Evolutionary conservation across 2,113 vertebrate species (phyloP), one percentile per base, ranked within the genome.

Genomic region (Leptobrachium ailaonicum): DNA sequence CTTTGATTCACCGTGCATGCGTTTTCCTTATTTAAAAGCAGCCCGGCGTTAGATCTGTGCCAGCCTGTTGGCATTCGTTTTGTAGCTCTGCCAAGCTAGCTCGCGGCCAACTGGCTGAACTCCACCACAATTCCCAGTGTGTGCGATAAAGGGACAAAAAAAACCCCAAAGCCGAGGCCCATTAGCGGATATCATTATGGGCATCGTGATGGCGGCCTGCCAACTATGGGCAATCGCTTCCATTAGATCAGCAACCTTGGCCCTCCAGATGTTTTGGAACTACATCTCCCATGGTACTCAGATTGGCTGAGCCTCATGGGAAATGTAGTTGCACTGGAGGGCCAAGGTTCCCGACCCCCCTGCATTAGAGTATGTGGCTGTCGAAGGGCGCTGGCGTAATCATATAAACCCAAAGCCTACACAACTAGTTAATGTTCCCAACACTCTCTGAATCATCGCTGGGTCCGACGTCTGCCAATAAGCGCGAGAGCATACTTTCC

Each of bases 51-150:
- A 1, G 79, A 88, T 86, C 85, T 86, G 86, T 85, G 76, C 43
- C 82, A 87, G 82, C 53, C 71, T 88, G 76, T 85, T 90, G 88
- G 88, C 88, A 79, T 41, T 44, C 63, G 40, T 72, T 84, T 83
- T 88, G 87, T 67, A 76, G 45, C 82, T 84, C 40, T 89, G 90
- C 85, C 86, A 89, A 72, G 79, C 84, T 80, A 85, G 83, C 77
- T 84, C 74, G 79, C 73, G 82, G 88, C 85, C 90, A 90, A 85
- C 87, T 91, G 88, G 88, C 87, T 83, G 0, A 67, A 76, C 82
- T 85, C 84, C 88, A 84, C 85, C 82, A 41, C 79, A 56, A 45
- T 83, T 89, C 87, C 88, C 83, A 82, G 88, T 86, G 79, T 82
- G 83, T 0, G 2, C 71, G 67, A 78, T 70, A 32, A 32, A 32